Evolutionary conservation across 2,113 vertebrate species (phyloP).

Genomic region (Ptychochromis oligacanthus): DNA sequence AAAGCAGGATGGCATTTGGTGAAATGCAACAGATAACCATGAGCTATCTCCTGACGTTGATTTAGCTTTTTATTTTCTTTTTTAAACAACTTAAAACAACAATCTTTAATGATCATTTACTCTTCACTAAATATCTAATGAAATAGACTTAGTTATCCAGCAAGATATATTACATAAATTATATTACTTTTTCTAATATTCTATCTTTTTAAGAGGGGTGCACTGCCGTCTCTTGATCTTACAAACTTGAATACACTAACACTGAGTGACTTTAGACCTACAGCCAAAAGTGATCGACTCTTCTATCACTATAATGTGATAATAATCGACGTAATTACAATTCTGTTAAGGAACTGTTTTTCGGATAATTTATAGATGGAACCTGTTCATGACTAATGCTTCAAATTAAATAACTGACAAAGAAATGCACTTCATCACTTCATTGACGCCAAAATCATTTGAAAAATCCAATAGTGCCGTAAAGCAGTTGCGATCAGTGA

Average conservation of each 20-base stretch:
- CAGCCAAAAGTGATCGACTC: not conserved
- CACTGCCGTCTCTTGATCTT: not conserved
- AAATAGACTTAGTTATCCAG: not conserved
- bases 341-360: not conserved
- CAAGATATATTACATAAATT: too few relatives aligned
- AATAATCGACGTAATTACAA: not conserved
- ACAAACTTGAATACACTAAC: not conserved
- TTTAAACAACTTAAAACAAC: not conserved
- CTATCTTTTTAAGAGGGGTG: not conserved
- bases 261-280: not conserved
- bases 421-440: conserved; percentile 9
- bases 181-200: too few relatives aligned
- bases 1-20: not conserved
- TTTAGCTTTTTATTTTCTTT: not conserved
- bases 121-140: not conserved
- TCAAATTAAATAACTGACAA: conserved; percentile 6
- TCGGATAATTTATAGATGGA: not conserved
- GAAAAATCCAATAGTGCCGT: conserved; percentile 1
- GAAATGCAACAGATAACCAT: not conserved
- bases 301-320: not conserved
- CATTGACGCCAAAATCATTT: conserved; percentile 10
- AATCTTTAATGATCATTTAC: not conserved
- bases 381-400: not conserved
- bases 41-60: not conserved
- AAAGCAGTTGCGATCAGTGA: not conserved